Base-by-base conservation (phyloP, 1,140 invertebrate genomes). In the Sarcophaga peregrina region DNA sequence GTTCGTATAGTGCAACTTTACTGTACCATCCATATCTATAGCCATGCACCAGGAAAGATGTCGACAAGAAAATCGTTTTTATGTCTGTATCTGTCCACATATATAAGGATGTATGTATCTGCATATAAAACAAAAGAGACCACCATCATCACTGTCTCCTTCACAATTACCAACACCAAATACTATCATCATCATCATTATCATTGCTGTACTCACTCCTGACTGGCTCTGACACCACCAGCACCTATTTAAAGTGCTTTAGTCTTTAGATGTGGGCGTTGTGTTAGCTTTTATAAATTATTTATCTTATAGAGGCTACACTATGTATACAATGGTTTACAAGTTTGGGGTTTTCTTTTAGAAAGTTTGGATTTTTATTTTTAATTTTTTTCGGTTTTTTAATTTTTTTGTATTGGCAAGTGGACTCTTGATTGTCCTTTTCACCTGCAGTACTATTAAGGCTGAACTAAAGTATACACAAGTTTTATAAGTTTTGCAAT, bases 11-110 rank as follows among this genome's bases (percentile, higher is more conserved):
- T 37, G 25, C 25, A 37, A 37, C 25, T 2, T 37, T 37, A 37
- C 25, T 37, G 25, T 37, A 37, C 25, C 15, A 54, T 54, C 4
- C 52, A 54, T 54, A 54, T 54, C 15, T 54, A 54, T 10, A 54
- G 52, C n/a, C 13, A 7, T 58, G 11, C 13, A 58, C 54, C 13
- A 58, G 4, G 25, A 37, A 37, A 58, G 54, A 58, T 58, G 54
- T 58, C 15, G n/a, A 58, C 54, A 58, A 58, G 54, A 58, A 58
- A 58, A 58, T 58, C 54, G n/a, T 13, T 58, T n/a, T 58, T n/a
- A 58, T 15, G 54, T 58, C 54, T n/a, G n/a, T 37, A 1, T 37
- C 4, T 37, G 25, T 1, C 25, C 25, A n/a, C n/a, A n/a, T n/a
- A n/a, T n/a, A n/a, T n/a, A n/a, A n/a, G n/a, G n/a, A n/a, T n/a